Percentiles rank a stretch among this genome's conserved stretches.
These are phyloP conservation scores for Crocodylus rhombifer DNA, from an alignment of 2,797 vertebrate species.

Conservation along the genomic window DNA sequence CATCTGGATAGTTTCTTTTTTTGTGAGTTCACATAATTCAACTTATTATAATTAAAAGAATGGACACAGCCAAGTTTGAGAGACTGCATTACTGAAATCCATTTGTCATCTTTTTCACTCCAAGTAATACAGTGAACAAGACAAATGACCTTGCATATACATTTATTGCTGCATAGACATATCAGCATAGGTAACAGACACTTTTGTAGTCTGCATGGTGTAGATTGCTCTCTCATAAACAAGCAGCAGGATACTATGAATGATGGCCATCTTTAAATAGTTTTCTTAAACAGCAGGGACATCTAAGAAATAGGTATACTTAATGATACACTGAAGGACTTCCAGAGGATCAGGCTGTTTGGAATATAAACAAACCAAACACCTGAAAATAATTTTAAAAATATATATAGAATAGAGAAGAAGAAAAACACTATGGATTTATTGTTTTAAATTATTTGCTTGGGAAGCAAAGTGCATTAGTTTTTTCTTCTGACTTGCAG, in stretches of 20 bases:
- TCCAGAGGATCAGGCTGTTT: not conserved
- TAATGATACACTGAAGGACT: not conserved
- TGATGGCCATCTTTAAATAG: not conserved
- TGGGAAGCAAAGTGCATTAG: not conserved
- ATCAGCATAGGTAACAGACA: rapidly evolving
- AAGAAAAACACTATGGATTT: not conserved
- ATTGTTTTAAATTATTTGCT: not conserved
- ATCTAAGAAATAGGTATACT: not conserved
- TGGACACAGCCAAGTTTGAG: too few species aligned
- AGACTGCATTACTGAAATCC: too few species aligned
- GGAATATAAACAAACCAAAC: not conserved
- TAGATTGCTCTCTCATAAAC: not conserved
- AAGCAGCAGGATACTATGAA: rapidly evolving
- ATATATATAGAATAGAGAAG: not conserved
- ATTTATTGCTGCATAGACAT: not conserved
- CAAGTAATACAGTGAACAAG: not conserved
- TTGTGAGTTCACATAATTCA: not conserved
- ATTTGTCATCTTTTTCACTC: too few species aligned
- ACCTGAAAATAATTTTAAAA: rapidly evolving
- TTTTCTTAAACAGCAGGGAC: not conserved
- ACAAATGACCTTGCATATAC: not conserved
- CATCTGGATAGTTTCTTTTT: not conserved
- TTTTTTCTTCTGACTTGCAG: not conserved
- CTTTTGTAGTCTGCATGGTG: not conserved
- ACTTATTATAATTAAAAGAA: too few species aligned